Conservation (phyloP, 2,888 invertebrate genomes). For the Cephus pygmeus region DNA sequence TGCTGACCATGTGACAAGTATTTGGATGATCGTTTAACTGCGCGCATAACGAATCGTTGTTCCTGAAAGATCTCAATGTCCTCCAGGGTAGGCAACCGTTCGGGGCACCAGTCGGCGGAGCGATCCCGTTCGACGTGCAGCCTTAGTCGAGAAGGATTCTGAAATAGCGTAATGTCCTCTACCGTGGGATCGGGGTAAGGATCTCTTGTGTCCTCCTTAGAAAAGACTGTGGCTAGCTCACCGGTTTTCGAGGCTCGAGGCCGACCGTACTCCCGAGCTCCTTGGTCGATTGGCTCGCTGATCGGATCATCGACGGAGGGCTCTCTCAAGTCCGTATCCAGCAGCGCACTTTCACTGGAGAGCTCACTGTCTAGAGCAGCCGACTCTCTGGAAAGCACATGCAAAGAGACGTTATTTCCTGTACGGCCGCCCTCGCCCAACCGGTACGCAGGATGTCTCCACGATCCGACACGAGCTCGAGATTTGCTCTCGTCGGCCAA, state of each 20-base stretch:
- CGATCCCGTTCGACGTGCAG: no score
- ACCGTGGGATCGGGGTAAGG: no score
- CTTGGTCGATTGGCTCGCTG: background rate
- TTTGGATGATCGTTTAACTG: slow-evolving; percentile 2
- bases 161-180: no score
- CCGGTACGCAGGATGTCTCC: background rate
- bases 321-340: background rate
- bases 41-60: slow-evolving; percentile 17
- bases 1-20: no score
- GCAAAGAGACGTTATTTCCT: slow-evolving; percentile 17
- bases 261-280: background rate
- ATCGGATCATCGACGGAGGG: slow-evolving; percentile 5
- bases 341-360: background rate
- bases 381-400: slow-evolving; percentile 19
- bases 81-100: slow-evolving; percentile 8
- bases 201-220: no score
- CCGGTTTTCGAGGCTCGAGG: background rate
- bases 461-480: no score
- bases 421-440: background rate
- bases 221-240: no score
- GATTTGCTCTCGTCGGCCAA: slow-evolving; percentile 10
- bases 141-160: no score
- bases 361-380: slow-evolving; percentile 12
- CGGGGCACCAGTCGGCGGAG: background rate
- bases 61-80: slow-evolving; percentile 20